Percentiles rank a stretch among this genome's conserved stretches.
Evolutionary conservation across 2,797 vertebrate genomes (phyloP).

Genomic region (Pangasius sanitwongsei): DNA sequence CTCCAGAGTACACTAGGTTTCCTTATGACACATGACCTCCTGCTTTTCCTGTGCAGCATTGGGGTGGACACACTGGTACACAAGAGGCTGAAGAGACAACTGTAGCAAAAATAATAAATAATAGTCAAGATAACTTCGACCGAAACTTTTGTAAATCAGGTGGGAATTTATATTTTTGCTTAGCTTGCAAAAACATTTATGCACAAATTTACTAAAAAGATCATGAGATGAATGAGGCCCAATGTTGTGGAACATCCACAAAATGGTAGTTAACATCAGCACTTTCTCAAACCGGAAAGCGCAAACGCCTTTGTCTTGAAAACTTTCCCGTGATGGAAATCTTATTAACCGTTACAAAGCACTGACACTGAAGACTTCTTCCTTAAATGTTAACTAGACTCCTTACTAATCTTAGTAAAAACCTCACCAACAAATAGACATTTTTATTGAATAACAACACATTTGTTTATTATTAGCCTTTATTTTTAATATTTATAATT

Average conservation of each 20-base stretch:
- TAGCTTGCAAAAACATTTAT: neutral
- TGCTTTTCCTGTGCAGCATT: neutral
- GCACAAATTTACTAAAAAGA: neutral
- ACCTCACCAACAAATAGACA: neutral
- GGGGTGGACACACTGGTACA: neutral
- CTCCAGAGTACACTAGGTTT: neutral
- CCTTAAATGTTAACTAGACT: neutral
- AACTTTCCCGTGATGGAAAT: neutral
- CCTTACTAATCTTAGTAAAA: neutral
- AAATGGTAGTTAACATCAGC: neutral
- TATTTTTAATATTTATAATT: neutral
- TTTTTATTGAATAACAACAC: neutral
- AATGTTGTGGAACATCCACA: neutral
- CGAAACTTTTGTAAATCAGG: too few relatives aligned
- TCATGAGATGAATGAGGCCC: too few relatives aligned
- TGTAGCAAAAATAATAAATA: neutral
- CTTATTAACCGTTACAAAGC: neutral
- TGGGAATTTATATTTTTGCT: neutral
- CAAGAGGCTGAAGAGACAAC: neutral
- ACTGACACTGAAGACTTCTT: neutral
- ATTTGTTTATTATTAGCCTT: neutral
- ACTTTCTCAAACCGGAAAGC: neutral
- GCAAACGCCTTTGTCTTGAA: neutral
- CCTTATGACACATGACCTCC: neutral
- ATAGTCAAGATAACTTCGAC: neutral